Conservation (phyloP, 2,113 vertebrate genomes). For the Setophaga coronata region DNA sequence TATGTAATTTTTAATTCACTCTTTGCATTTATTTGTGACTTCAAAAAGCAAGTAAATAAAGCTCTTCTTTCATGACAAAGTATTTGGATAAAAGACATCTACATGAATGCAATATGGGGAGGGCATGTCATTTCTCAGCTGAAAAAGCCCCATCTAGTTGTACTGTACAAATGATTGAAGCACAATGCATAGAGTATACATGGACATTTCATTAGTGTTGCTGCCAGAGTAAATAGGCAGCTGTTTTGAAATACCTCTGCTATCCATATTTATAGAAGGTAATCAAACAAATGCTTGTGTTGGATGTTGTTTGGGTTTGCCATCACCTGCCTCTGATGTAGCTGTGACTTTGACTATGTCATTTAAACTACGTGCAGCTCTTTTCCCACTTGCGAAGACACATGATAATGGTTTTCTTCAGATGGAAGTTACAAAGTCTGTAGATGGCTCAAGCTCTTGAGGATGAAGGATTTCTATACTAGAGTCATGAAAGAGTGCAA, state of each 20-base stretch:
- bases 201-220: not conserved
- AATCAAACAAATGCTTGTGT: not conserved
- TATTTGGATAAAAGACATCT: not conserved
- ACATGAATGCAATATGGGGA: not conserved
- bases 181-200: not conserved
- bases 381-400: not conserved
- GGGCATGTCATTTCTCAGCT: conserved; percentile 6
- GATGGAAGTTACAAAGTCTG: not conserved
- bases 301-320: not conserved
- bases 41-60: not conserved
- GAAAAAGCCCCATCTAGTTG: not conserved
- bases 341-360: not conserved
- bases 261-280: not conserved
- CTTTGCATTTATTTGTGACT: not conserved
- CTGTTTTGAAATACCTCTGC: not conserved
- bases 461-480: not conserved
- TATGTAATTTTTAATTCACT: not conserved
- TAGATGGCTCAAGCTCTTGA: not conserved
- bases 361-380: not conserved
- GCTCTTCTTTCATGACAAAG: not conserved
- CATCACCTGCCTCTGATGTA: not conserved
- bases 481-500: not conserved
- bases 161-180: not conserved
- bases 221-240: not conserved
- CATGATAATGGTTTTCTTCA: not conserved